These are phyloP conservation scores for Coluber constrictor DNA, from an alignment of 2,797 vertebrate genomes.

Conservation along the genomic window DNA sequence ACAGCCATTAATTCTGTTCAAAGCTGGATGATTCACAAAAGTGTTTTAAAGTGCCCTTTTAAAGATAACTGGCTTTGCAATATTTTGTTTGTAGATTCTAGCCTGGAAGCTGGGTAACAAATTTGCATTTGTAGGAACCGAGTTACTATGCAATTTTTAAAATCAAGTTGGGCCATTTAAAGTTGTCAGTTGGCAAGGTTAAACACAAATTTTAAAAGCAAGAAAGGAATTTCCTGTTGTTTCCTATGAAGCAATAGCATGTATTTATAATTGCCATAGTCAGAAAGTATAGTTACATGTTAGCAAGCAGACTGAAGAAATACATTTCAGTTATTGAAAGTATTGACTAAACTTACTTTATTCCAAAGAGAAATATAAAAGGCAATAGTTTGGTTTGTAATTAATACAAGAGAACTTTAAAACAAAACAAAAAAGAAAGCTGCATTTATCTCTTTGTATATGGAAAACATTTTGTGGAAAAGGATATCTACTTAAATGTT, in stretches of 20 bases:
- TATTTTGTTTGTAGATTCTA: background rate
- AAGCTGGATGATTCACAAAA: background rate
- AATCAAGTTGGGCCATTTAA: background rate
- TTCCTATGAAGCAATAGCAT: background rate
- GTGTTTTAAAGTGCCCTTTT: background rate
- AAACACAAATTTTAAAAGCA: background rate
- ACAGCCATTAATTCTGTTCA: slow-evolving; percentile 22
- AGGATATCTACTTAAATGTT: too few relatives aligned
- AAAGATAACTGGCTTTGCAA: background rate
- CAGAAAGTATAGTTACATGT: background rate
- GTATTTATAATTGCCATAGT: background rate
- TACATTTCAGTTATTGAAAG: background rate
- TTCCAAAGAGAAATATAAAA: background rate
- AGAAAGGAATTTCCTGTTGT: background rate
- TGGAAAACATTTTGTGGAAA: background rate
- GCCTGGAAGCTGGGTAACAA: background rate
- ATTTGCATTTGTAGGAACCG: background rate
- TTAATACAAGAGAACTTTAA: background rate
- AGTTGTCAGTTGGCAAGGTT: background rate
- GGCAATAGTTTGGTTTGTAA: background rate
- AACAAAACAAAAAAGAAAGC: background rate
- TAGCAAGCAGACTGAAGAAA: background rate
- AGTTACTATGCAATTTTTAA: background rate
- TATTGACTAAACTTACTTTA: background rate
- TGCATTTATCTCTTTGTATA: background rate